These are phyloP conservation scores for Pachydiplax longipennis DNA, from an alignment of 2,888 invertebrate species.

Conservation along the genomic window DNA sequence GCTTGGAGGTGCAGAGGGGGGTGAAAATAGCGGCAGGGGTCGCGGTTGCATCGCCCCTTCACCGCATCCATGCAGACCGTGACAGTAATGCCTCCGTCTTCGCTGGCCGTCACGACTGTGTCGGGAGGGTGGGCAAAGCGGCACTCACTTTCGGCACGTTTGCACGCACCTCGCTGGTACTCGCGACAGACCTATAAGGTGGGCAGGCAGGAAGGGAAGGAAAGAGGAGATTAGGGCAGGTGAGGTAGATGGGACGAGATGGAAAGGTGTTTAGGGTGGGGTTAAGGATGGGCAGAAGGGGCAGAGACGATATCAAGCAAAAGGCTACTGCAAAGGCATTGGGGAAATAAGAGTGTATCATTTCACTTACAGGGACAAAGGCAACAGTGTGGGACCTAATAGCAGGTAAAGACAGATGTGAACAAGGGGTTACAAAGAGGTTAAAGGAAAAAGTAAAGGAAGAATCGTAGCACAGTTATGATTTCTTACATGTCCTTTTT, in stretches of 20 bases:
- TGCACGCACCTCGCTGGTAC: constrained; percentile 98
- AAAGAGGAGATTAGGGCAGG: constrained; percentile 47
- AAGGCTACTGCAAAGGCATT: constrained; percentile 40
- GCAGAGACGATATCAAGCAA: constrained; percentile 43
- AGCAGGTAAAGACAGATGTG: constrained; percentile 34
- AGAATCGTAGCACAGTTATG: constrained; percentile 27
- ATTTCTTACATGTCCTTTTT: neutral
- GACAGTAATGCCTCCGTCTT: constrained; percentile 88
- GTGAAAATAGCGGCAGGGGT: constrained; percentile 99
- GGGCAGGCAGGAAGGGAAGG: constrained; percentile 48
- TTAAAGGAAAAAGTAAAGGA: constrained; percentile 3
- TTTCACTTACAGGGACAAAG: constrained; percentile 34
- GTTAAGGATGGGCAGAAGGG: constrained; percentile 44
- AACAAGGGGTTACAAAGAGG: neutral
- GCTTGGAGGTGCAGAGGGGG: constrained; percentile 99
- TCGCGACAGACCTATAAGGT: constrained; percentile 78
- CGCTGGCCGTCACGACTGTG: constrained; percentile 90
- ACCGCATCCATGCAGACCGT: constrained; percentile 99
- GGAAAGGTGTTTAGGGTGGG: constrained; percentile 22
- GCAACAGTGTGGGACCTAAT: constrained; percentile 45
- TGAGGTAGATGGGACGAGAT: constrained; percentile 54
- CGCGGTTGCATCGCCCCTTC: constrained; percentile 98
- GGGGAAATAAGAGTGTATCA: constrained; percentile 33
- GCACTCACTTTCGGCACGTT: constrained; percentile 97
- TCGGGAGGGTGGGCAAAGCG: constrained; percentile 99